These are phyloP conservation scores for Lepisosteus oculatus DNA, from an alignment of 2,113 vertebrate genomes.

Conservation along the genomic window DNA sequence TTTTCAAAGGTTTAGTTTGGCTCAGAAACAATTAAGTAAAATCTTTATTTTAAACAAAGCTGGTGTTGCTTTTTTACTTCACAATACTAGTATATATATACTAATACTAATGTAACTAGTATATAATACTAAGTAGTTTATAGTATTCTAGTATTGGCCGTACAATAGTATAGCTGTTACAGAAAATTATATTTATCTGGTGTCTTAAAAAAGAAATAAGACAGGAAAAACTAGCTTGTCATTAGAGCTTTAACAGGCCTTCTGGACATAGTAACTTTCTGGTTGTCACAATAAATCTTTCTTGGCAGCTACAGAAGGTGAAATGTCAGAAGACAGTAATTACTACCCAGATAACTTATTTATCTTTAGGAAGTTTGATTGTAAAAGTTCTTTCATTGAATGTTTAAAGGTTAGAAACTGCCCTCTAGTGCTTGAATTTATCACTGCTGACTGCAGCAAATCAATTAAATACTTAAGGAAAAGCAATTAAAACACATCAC, in stretches of 20 bases:
- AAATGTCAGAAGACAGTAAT: conserved; percentile 33
- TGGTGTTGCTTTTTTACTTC: too few relatives aligned
- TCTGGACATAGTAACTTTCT: conserved; percentile 16
- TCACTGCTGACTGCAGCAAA: conserved; percentile 6
- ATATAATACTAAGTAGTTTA: too few relatives aligned
- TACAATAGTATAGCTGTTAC: too few relatives aligned
- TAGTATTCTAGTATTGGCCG: too few relatives aligned
- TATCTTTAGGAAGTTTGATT: conserved; percentile 5
- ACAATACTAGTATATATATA: too few relatives aligned
- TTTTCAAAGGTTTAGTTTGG: too few relatives aligned
- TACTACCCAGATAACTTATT: conserved; percentile 13
- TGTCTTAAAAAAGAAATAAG: too few relatives aligned
- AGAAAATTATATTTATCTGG: too few relatives aligned
- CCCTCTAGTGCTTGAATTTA: conserved; percentile 29
- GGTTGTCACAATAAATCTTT: conserved; percentile 25
- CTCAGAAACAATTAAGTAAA: too few relatives aligned
- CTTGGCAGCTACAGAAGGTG: conserved; percentile 16
- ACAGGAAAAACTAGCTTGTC: too few relatives aligned
- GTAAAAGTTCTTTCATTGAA: conserved; percentile 6
- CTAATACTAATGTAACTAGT: too few relatives aligned
- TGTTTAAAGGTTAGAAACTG: conserved; percentile 24
- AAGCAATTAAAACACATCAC: background rate
- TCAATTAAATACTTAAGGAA: background rate
- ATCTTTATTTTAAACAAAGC: too few relatives aligned
- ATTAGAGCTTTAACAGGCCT: conserved; percentile 6